phyloP scores from a whole-genome alignment of 23 tunicate genomes.

The Trididemnum clinides region DNA sequence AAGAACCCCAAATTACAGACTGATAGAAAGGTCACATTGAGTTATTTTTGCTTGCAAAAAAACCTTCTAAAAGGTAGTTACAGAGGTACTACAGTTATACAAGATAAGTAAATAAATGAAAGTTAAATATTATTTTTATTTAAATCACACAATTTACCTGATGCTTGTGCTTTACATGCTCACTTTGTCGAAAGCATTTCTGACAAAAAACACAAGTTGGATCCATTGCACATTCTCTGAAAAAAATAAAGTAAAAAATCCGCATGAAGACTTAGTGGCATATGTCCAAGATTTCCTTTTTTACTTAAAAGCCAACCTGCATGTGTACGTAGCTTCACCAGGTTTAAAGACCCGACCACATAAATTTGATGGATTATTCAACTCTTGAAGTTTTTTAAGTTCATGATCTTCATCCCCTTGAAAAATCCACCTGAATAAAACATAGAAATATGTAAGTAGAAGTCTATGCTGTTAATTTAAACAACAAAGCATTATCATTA shows the following conservation, averaged over 20 bases:
- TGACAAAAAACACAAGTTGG: constrained; percentile 93
- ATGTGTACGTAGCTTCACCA: constrained; percentile 90
- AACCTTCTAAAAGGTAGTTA: too few species aligned
- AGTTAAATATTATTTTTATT: too few species aligned
- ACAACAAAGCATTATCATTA: too few species aligned
- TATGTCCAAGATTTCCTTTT: too few species aligned
- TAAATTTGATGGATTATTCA: constrained; percentile 63
- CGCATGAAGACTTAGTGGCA: not conserved
- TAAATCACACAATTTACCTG: too few species aligned
- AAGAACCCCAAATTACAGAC: too few species aligned
- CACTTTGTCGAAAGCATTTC: constrained; percentile 77
- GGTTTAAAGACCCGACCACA: constrained; percentile 83
- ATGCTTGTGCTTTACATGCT: constrained; percentile 79
- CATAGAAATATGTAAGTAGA: not conserved
- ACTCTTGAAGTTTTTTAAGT: constrained; percentile 33
- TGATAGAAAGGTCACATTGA: too few species aligned
- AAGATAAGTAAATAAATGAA: too few species aligned
- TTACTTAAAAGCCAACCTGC: too few species aligned
- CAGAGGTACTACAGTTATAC: too few species aligned
- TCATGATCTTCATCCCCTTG: constrained; percentile 37
- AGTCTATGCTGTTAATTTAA: not conserved
- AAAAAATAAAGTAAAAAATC: not conserved
- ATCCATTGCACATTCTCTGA: constrained; percentile 92
- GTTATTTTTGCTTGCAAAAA: too few species aligned
- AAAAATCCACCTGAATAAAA: constrained; percentile 63